Conservation (phyloP, 2,888 invertebrate genomes). For the Bellardia pandia region DNA sequence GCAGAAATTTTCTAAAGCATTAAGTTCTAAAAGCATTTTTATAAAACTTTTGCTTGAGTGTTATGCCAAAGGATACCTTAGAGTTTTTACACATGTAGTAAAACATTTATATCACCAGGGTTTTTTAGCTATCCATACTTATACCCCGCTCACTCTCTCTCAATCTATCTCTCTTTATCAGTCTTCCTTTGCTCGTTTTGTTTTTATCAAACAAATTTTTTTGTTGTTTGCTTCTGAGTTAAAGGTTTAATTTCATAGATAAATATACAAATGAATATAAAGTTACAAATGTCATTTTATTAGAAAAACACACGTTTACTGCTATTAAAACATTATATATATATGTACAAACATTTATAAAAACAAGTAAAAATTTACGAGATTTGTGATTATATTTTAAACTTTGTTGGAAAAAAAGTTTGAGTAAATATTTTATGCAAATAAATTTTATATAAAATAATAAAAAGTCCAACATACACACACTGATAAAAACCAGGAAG, state of each 20-base stretch:
- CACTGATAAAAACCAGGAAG: background rate
- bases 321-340: slow-evolving; percentile 13
- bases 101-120: slow-evolving; percentile 1
- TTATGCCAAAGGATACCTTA: slow-evolving; percentile 55
- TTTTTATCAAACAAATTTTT: background rate
- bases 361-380: background rate
- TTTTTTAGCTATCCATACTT: slow-evolving; percentile 16
- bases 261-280: slow-evolving; percentile 54
- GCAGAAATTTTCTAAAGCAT: slow-evolving; percentile 36
- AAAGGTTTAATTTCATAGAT: slow-evolving; percentile 65
- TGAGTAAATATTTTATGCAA: slow-evolving; percentile 63
- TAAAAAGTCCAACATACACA: slow-evolving; percentile 6
- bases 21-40: slow-evolving; percentile 46
- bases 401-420: slow-evolving; percentile 47
- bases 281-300: slow-evolving; percentile 65
- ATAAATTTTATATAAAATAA: slow-evolving; percentile 53
- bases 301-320: slow-evolving; percentile 22
- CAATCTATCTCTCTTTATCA: background rate
- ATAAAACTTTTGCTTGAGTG: slow-evolving; percentile 44
- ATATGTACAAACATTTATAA: background rate
- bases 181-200: background rate
- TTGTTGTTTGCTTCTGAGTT: slow-evolving; percentile 36
- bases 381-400: slow-evolving; percentile 58
- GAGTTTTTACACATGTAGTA: slow-evolving; percentile 13
- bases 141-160: too few species aligned